phyloP scores from a whole-genome alignment of 92 coral and sea anemone genomes.

The Micromussa lordhowensis region DNA sequence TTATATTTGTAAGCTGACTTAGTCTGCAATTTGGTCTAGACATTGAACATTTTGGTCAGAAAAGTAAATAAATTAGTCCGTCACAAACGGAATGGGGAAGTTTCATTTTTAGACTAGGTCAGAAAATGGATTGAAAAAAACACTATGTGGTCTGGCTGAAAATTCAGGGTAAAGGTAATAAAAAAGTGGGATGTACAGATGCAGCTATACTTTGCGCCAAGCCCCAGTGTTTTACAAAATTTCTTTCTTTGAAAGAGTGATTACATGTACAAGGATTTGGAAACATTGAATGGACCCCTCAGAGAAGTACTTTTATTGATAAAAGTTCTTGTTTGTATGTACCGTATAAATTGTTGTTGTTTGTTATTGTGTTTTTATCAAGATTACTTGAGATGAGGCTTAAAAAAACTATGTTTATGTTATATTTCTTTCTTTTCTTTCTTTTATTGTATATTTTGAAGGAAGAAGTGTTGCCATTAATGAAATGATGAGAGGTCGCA shows the following conservation, averaged over 20 bases:
- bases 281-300: too few species aligned
- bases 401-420: neutral
- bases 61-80: neutral
- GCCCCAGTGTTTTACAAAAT: neutral
- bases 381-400: neutral
- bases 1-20: too few species aligned
- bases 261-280: neutral
- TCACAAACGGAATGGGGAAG: neutral
- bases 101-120: neutral
- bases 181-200: neutral
- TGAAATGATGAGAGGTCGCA: conserved; percentile 2
- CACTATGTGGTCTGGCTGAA: neutral
- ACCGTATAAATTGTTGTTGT: neutral
- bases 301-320: too few species aligned
- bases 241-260: neutral
- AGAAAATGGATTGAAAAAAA: neutral
- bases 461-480: conserved; percentile 11
- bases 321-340: too few species aligned
- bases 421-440: neutral
- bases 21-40: neutral
- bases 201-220: neutral
- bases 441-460: neutral
- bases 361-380: neutral
- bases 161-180: neutral
- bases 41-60: neutral